Evolutionary conservation across 2,797 vertebrate species (phyloP).

Genomic region (Sebastes hubbsi): DNA sequence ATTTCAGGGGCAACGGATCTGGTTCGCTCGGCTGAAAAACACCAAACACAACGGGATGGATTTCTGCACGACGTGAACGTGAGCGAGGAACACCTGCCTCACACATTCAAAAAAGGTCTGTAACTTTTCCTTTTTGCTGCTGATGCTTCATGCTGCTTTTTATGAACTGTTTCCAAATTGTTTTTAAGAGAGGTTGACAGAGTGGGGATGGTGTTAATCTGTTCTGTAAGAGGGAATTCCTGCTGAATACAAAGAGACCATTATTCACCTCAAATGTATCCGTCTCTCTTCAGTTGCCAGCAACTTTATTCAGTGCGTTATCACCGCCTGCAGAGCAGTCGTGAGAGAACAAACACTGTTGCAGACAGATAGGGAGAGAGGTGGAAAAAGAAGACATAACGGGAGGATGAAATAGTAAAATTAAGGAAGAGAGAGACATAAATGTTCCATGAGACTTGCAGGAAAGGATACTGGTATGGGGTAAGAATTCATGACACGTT

Average conservation of each 20-base stretch:
- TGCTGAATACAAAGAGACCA: constrained; percentile 9
- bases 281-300: not conserved
- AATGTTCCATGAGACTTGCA: not conserved
- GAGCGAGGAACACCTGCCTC: constrained; percentile 29
- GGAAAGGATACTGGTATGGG: not conserved
- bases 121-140: constrained; percentile 21
- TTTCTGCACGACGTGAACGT: constrained; percentile 64
- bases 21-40: constrained; percentile 52
- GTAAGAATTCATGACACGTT: not conserved
- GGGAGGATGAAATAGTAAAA: not conserved
- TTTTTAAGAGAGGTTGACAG: not conserved
- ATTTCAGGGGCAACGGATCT: constrained; percentile 61
- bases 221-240: not conserved
- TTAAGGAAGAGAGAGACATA: not conserved
- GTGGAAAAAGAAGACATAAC: not conserved
- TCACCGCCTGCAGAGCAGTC: not conserved
- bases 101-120: constrained; percentile 62
- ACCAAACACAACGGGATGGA: constrained; percentile 62
- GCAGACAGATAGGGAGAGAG: not conserved
- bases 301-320: constrained; percentile 41
- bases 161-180: constrained; percentile 13
- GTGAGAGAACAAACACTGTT: not conserved
- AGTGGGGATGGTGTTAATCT: not conserved
- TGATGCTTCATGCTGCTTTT: not conserved
- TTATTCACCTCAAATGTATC: not conserved